Evolutionary conservation across 1,140 invertebrate species (phyloP).

Genomic region (Cydia fagiglandana): DNA sequence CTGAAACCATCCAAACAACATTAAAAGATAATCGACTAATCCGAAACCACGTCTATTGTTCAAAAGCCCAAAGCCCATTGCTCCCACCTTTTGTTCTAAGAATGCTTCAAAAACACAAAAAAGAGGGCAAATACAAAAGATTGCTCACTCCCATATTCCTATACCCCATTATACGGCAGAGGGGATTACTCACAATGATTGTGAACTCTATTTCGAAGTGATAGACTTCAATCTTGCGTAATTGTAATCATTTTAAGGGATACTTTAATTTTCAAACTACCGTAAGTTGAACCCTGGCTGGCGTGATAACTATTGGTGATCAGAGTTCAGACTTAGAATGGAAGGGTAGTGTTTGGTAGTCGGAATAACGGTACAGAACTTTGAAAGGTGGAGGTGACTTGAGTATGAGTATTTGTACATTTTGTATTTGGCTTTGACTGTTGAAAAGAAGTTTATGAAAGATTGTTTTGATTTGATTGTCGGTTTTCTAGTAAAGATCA

Average conservation of each 20-base stretch:
- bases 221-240: too few relatives aligned
- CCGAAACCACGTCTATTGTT: conserved; percentile 12
- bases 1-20: not conserved
- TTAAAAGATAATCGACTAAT: conserved; percentile 19
- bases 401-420: not conserved
- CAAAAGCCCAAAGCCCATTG: not conserved
- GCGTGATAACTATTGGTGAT: not conserved
- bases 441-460: not conserved
- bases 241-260: not conserved
- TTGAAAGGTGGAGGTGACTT: not conserved
- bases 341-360: not conserved
- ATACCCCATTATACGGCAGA: not conserved
- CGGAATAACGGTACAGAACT: not conserved
- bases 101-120: conserved; percentile 28
- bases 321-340: not conserved
- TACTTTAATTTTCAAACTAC: not conserved
- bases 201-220: too few relatives aligned
- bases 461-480: not conserved
- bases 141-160: not conserved
- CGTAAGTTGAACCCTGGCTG: not conserved
- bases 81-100: conserved; percentile 8
- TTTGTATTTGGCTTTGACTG: not conserved
- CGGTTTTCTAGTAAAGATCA: not conserved
- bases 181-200: too few relatives aligned
- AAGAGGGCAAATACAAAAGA: conserved; percentile 25